Base-by-base conservation (phyloP, 1,140 invertebrate genomes). In the Amyelois transitella region DNA sequence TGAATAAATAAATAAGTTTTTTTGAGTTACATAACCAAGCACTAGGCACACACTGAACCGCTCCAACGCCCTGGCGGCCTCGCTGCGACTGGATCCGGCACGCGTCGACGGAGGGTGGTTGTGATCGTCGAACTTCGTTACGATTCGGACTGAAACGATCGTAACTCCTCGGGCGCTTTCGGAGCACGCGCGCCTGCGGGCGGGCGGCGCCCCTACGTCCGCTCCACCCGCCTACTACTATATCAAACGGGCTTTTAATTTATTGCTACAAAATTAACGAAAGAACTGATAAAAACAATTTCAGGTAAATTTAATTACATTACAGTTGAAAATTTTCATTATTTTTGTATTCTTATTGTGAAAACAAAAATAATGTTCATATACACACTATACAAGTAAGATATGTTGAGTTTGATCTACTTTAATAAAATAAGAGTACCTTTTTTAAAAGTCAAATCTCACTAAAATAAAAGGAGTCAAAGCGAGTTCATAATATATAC, bases 1-100 rank as follows among this genome's bases (percentile, higher is more conserved):
- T 76, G 78, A 72, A 81, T 87, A 87, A 74, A 81, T 85, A 85
- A 82, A 86, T 83, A 86, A 84, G 79, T 87, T 85, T 83, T n/a
- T 79, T 78, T 77, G 67, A 81, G 78, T 88, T 88, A 88, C 80
- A 88, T 88, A 88, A 88, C 75, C 82, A 70, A 77, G 67, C 77
- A 79, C 72, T 61, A 65, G 63, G 67, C 66, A 74, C 72, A 72
- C 75, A 72, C 60, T 70, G 73, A 76, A 75, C 71, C 77, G 71
- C 66, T 76, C 78, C 77, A 77, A 80, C 82, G 81, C 81, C 81
- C 79, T 59, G 75, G 77, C 76, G 81, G 81, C 74, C 71, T 75
- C 79, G 78, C 80, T 82, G 78, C 80, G 85, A 86, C 85, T 88
- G 82, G 72, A 64, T 64, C 75, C 77, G 69, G 75, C 82, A 75